These are phyloP conservation scores for Drosophila cardini DNA, from an alignment of 1,140 invertebrate genomes.

Conservation along the genomic window DNA sequence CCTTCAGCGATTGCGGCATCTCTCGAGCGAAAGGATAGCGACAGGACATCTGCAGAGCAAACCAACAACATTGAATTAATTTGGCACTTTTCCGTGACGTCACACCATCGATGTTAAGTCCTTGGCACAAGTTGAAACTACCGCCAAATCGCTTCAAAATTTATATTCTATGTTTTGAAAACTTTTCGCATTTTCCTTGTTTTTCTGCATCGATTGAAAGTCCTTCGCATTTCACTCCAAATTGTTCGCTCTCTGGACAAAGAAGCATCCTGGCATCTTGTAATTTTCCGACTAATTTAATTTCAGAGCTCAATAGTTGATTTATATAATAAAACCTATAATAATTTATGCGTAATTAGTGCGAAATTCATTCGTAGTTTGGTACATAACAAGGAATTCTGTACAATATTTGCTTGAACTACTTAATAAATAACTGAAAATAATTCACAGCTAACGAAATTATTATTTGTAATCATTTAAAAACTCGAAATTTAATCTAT, in stretches of 20 bases:
- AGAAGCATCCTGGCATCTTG: constrained; percentile 30
- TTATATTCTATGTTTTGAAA: constrained; percentile 32
- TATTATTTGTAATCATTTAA: too few relatives aligned
- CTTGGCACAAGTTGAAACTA: background rate
- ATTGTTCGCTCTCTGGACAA: constrained; percentile 16
- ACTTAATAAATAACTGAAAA: too few relatives aligned
- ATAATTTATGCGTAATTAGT: constrained; percentile 39
- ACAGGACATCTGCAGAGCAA: constrained; percentile 2
- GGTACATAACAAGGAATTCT: background rate
- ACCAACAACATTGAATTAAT: constrained; percentile 43
- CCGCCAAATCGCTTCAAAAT: constrained; percentile 30
- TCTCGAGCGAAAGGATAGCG: constrained; percentile 54
- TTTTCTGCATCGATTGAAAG: too few relatives aligned
- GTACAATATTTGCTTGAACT: background rate
- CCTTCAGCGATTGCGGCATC: constrained; percentile 47
- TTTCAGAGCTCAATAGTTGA: constrained; percentile 74
- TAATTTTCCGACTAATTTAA: constrained; percentile 82
- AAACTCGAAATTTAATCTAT: too few relatives aligned
- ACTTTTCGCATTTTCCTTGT: constrained; percentile 17
- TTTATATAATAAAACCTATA: constrained; percentile 42
- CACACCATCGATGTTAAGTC: constrained; percentile 14
- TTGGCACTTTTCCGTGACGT: constrained; percentile 11
- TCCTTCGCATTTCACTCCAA: background rate
- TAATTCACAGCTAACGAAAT: too few relatives aligned
- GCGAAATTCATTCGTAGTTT: constrained; percentile 1